Base-by-base conservation (phyloP, 2,797 vertebrate species). In the Thaleichthys pacificus region DNA sequence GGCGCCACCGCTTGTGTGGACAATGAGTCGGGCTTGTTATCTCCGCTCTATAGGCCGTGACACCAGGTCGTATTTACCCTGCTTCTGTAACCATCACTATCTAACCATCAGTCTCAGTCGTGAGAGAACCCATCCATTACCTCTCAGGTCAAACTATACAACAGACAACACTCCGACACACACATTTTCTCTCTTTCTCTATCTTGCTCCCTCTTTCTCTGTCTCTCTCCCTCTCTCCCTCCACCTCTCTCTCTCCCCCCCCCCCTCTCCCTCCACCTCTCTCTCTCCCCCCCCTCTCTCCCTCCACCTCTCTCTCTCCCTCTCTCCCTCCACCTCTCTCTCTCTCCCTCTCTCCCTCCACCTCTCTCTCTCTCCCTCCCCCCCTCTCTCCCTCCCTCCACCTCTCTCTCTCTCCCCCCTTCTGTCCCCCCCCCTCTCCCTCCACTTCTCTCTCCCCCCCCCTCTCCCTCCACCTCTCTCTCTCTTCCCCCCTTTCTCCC, bases 11-110 rank as follows among this genome's bases (percentile, higher is more conserved):
- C 32, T 35, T n/a, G 51, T 54, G 51, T 54, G 47, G 15, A 8
- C 42, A 14, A 7, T 47, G 17, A 54, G 17, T 54, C 51, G 6
- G 12, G 47, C 51, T 15, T 1, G 51, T 54, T 54, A 54, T 54
- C 51, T 54, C 15, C 14, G 15, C 51, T n/a, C 51, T 2, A 0
- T 2, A n/a, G 17, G 14, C 51, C 51, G 19, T 54, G 51, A 54
- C 51, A 54, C 51, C 51, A 42, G 51, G 51, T n/a, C 51, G 0
- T 85, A 76, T 89, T 88, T 84, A 76, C 81, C 81, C 58, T 63
- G 61, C 72, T 81, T 42, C 38, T 42, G 38, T 4, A 54, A 54
- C 51, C 14, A n/a, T 19, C 51, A 15, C 14, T 54, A 15, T n/a
- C 19, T 17, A 15, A 15, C 51, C 17, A n/a, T 54, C 51, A 54